A percentile compares a stretch with the other conserved stretches of the same genome.
Evolutionary conservation across 2,113 vertebrate species (phyloP).

Genomic region (Lamprotornis superbus): DNA sequence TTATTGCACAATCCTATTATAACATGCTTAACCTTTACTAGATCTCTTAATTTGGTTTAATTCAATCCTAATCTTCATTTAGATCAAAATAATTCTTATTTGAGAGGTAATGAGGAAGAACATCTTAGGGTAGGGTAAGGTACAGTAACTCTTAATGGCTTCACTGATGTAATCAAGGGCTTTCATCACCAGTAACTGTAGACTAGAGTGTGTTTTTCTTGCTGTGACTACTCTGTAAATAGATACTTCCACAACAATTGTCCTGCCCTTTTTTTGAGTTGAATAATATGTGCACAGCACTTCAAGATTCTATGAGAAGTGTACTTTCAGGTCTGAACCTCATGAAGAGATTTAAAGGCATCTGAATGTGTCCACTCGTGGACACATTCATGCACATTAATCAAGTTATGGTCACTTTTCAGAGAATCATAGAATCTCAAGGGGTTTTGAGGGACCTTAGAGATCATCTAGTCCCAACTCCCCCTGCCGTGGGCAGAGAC

Average conservation of each 20-base stretch:
- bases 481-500: neutral
- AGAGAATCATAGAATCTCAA: neutral
- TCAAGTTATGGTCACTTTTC: neutral
- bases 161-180: neutral
- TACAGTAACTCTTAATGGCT: neutral
- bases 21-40: neutral
- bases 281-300: neutral
- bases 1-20: constrained; percentile 10
- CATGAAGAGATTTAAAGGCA: neutral
- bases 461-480: neutral
- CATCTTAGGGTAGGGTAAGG: neutral
- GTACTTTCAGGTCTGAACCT: neutral
- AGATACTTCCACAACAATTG: neutral
- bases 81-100: neutral
- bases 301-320: neutral
- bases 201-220: neutral
- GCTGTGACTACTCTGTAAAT: neutral
- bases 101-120: neutral
- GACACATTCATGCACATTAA: neutral
- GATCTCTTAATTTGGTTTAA: constrained; percentile 8
- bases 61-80: neutral
- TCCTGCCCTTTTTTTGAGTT: neutral
- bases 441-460: neutral
- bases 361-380: neutral
- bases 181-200: neutral